A percentile compares a stretch with the other conserved stretches of the same genome.
Conservation (phyloP, 1,140 invertebrate species). For the Drosophila quadrilineata region DNA sequence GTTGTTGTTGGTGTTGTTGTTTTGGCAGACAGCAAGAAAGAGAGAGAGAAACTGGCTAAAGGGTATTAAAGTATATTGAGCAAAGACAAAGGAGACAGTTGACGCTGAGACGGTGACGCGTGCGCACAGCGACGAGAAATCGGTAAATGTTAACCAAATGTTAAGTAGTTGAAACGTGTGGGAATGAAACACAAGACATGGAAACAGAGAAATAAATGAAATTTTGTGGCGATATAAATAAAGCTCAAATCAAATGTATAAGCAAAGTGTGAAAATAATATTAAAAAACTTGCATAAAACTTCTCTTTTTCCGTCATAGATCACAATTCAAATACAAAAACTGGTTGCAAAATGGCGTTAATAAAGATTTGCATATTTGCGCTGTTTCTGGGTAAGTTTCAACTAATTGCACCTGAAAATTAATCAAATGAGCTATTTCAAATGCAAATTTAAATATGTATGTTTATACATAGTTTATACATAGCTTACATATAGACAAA, state of each 20-base stretch:
- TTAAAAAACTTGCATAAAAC: constrained; percentile 15
- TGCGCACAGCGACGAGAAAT: constrained; percentile 40
- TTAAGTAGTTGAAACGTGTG: neutral
- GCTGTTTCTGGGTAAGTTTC: constrained; percentile 67
- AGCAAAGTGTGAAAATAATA: neutral
- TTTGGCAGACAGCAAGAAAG: neutral
- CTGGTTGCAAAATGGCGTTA: constrained; percentile 63
- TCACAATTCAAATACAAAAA: too few relatives aligned
- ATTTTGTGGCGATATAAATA: too few relatives aligned
- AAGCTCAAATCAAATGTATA: too few relatives aligned
- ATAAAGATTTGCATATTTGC: constrained; percentile 77
- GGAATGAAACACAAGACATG: too few relatives aligned
- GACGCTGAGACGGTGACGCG: constrained; percentile 47
- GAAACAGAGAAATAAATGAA: too few relatives aligned
- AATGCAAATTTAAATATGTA: constrained; percentile 15
- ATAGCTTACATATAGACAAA: constrained; percentile 19
- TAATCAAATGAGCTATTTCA: constrained; percentile 34
- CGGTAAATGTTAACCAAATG: constrained; percentile 46
- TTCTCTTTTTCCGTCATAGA: constrained; percentile 55
- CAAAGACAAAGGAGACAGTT: constrained; percentile 32
- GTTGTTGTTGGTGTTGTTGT: constrained; percentile 4
- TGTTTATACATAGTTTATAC: constrained; percentile 42
- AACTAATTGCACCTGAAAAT: constrained; percentile 46
- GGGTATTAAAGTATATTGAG: constrained; percentile 26
- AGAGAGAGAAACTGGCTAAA: constrained; percentile 35